A percentile compares a stretch with the other conserved stretches of the same genome.
Conservation (phyloP, 1,140 invertebrate species). For the Heliconius nattereri region DNA sequence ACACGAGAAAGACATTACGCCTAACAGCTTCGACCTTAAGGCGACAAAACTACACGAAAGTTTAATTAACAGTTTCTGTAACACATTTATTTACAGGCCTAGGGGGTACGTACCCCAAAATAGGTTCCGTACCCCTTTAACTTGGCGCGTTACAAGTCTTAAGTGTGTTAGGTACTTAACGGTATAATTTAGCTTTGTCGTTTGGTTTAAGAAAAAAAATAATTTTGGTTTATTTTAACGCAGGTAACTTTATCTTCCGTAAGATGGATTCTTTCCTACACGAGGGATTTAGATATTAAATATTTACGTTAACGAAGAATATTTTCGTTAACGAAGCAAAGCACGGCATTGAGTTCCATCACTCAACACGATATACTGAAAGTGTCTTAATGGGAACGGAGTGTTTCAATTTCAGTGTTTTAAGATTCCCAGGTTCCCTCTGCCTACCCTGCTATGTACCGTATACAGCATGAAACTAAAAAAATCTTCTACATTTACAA, state of each 20-base stretch:
- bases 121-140: constrained; percentile 24
- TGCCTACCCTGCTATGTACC: too few species aligned
- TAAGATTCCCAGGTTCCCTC: too few species aligned
- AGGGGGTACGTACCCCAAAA: constrained; percentile 25
- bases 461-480: too few species aligned
- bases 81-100: constrained; percentile 37
- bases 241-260: not conserved
- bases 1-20: constrained; percentile 35
- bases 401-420: too few species aligned
- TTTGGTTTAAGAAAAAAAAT: not conserved
- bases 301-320: too few species aligned
- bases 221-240: not conserved
- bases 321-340: too few species aligned
- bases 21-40: constrained; percentile 30
- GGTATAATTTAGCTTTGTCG: constrained; percentile 22
- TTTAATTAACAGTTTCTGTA: constrained; percentile 43
- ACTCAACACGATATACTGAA: too few species aligned
- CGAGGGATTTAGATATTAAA: too few species aligned
- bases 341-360: too few species aligned
- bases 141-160: constrained; percentile 20
- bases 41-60: constrained; percentile 34
- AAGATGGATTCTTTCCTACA: too few species aligned
- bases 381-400: too few species aligned
- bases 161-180: constrained; percentile 37
- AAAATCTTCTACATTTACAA: too few species aligned